Conservation (phyloP, 2,797 vertebrate genomes). For the Paguma larvata region DNA sequence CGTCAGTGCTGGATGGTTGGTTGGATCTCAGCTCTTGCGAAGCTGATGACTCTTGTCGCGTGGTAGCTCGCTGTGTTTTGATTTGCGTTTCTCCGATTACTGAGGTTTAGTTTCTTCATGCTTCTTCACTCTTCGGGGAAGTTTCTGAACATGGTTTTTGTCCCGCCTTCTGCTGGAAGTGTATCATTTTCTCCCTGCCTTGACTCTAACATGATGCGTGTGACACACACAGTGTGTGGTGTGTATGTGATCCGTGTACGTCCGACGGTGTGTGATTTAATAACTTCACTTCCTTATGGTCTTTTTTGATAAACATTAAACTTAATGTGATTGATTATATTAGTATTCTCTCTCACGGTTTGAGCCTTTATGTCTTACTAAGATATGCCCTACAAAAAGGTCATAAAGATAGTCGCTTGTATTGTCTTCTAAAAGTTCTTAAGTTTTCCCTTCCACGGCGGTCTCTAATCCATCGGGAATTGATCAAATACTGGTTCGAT, state of each 20-base stretch:
- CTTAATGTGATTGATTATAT: not conserved
- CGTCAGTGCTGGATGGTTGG: not conserved
- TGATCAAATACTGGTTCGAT: not conserved
- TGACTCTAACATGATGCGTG: not conserved
- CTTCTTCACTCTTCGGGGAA: not conserved
- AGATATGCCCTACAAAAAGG: not conserved
- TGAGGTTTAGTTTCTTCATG: not conserved
- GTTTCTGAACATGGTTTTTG: not conserved
- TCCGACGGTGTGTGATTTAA: not conserved
- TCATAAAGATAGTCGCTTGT: not conserved
- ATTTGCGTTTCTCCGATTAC: not conserved
- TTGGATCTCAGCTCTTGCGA: not conserved
- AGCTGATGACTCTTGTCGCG: not conserved
- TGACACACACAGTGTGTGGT: too few species aligned
- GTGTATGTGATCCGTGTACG: not conserved
- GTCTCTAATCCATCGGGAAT: rapidly evolving
- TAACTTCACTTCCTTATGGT: not conserved
- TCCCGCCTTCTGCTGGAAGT: not conserved
- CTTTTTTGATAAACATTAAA: not conserved
- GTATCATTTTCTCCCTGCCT: not conserved
- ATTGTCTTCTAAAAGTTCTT: not conserved
- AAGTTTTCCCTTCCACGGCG: not conserved
- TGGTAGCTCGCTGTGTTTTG: not conserved
- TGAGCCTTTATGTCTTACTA: not conserved
- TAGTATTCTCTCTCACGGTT: not conserved